Evolutionary conservation across 2,888 invertebrate species (phyloP), one percentile per base, ranked within the genome.

Genomic region (Pseudococcus viburni): DNA sequence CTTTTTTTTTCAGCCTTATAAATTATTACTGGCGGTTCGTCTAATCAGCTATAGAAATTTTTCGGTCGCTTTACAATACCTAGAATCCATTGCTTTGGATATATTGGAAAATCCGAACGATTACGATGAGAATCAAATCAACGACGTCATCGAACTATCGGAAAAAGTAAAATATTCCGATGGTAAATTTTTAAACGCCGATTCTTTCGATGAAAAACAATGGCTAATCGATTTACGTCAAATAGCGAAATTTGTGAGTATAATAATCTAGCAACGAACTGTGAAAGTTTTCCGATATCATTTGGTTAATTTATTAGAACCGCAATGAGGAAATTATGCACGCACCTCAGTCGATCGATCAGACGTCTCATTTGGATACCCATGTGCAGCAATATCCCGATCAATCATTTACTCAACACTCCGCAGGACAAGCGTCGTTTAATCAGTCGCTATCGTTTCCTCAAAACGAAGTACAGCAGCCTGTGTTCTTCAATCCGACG

Each of bases 11-110:
- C 92, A 97, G 95, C 93, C 94, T 88, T 98, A 96, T 93, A 98
- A 98, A 93, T 95, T 95, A 91, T 91, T 98, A 90, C 92, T 97
- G 92, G 96, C 96, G 83, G 93, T 94, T 15, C 94, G 96, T 89
- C 94, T 98, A 91, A 93, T 95, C 8, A 96, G 96, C 91, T 93
- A 94, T 91, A 98, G 98, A 19, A 84, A 88, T 48, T 77, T 84
- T 86, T 3, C 93, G 94, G 90, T 93, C 94, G 95, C 97, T 88
- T 93, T 98, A 90, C 93, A 95, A 90, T 98, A 98, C 93, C 94
- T 95, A 91, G 98, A 98, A 93, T 94, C 94, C 90, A 94, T 97
- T 68, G 94, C 96, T 11, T 92, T 93, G 33, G 94, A 94, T 89
- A 93, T 97, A 73, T 92, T 94, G 9, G 93, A 93, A 90, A 93